Conservation (phyloP, 2,113 vertebrate genomes). For the Megaceryle maxima region DNA sequence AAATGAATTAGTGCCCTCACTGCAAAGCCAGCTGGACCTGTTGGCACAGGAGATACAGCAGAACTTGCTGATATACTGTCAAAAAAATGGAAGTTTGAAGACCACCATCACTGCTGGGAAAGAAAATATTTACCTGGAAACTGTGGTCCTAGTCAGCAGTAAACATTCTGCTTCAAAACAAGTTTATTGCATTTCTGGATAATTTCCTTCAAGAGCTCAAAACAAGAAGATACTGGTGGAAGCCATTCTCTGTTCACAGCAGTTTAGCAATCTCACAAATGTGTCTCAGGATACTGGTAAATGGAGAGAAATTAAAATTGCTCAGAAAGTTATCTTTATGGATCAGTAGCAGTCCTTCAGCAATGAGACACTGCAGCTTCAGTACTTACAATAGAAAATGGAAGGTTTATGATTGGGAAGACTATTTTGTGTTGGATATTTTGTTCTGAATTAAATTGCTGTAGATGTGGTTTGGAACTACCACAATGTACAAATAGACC, state of each 20-base stretch:
- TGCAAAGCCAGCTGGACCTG: slow-evolving; percentile 76
- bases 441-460: background rate
- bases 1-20: slow-evolving; percentile 66
- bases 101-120: slow-evolving; percentile 62
- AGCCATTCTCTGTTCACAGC: slow-evolving; percentile 59
- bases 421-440: background rate
- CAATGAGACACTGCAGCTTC: slow-evolving; percentile 54
- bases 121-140: slow-evolving; percentile 75
- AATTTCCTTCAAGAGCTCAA: slow-evolving; percentile 73
- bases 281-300: slow-evolving; percentile 62
- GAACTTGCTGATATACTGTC: slow-evolving; percentile 66
- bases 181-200: slow-evolving; percentile 65
- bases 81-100: slow-evolving; percentile 67
- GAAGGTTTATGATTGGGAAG: background rate
- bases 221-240: slow-evolving; percentile 70
- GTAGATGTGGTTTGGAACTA: background rate
- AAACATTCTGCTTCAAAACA: slow-evolving; percentile 53
- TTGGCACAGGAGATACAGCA: slow-evolving; percentile 68
- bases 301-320: slow-evolving; percentile 55
- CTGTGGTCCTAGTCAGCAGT: slow-evolving; percentile 50
- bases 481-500: background rate
- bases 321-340: slow-evolving; percentile 26
- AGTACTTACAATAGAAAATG: slow-evolving; percentile 69
- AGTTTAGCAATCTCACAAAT: slow-evolving; percentile 68
- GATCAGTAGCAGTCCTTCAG: slow-evolving; percentile 69